These are phyloP conservation scores for Dendrocopos noguchii DNA, from an alignment of 2,113 vertebrate genomes.

Conservation along the genomic window DNA sequence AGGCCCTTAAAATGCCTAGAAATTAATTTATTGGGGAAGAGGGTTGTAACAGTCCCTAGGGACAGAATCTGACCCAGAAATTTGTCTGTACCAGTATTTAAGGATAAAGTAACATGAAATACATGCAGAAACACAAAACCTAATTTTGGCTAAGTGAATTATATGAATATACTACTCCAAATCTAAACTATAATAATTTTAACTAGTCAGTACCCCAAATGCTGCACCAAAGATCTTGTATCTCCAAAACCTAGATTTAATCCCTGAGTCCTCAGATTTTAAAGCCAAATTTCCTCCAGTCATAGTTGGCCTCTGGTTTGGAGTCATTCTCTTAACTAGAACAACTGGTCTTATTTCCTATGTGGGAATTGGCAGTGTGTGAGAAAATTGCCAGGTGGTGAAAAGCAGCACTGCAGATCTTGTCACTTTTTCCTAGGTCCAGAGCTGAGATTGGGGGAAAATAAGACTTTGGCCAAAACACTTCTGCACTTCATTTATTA, in stretches of 20 bases:
- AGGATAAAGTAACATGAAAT: background rate
- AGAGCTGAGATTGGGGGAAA: background rate
- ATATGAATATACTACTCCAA: background rate
- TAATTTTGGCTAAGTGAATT: background rate
- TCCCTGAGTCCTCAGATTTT: background rate
- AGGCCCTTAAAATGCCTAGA: background rate
- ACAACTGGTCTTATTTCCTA: background rate
- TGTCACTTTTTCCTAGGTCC: background rate
- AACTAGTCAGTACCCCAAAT: background rate
- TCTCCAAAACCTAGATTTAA: background rate
- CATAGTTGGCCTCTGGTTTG: background rate
- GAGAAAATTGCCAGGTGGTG: conserved; percentile 34
- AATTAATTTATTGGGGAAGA: background rate
- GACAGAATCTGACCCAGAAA: background rate
- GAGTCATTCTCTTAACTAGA: background rate
- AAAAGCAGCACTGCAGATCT: background rate
- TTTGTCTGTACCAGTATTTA: background rate
- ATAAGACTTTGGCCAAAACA: background rate
- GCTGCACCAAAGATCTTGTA: background rate
- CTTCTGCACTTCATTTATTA: conserved; percentile 9
- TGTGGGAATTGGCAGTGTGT: background rate
- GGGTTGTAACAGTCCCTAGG: background rate
- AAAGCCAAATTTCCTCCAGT: background rate
- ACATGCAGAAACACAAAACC: background rate
- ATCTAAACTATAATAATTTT: background rate